Evolutionary conservation across 2,113 vertebrate genomes (phyloP).

Genomic region (Nannobrachium achirus): DNA sequence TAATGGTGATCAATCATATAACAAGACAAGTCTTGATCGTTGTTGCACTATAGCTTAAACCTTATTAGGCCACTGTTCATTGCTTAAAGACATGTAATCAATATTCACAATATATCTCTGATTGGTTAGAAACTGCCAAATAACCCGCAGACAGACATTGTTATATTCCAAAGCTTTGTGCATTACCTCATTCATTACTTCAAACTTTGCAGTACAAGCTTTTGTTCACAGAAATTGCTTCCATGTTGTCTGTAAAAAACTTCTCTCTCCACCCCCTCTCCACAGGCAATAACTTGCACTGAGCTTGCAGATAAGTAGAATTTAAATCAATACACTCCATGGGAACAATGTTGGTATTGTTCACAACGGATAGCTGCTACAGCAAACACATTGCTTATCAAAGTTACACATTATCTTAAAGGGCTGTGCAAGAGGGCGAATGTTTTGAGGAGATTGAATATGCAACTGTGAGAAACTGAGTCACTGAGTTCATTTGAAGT

Average conservation of each 20-base stretch:
- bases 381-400: conserved; percentile 34
- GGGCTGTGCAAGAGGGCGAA: conserved; percentile 14
- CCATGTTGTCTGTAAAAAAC: not conserved
- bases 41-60: not conserved
- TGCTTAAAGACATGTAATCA: conserved; percentile 6
- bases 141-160: conserved; percentile 27
- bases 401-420: conserved; percentile 47
- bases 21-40: not conserved
- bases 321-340: not conserved
- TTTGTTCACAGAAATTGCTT: conserved; percentile 24
- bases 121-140: conserved; percentile 10
- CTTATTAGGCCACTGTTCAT: not conserved
- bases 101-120: not conserved
- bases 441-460: conserved; percentile 10
- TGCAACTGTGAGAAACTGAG: too few species aligned
- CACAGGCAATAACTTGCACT: not conserved
- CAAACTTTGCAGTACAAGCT: conserved; percentile 36
- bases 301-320: not conserved
- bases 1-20: not conserved
- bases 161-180: conserved; percentile 14
- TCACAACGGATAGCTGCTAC: conserved; percentile 32
- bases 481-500: too few species aligned
- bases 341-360: conserved; percentile 27
- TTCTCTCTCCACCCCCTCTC: not conserved
- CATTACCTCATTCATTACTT: conserved; percentile 29